Evolutionary conservation across 2,888 invertebrate genomes (phyloP).

Genomic region (Drosophila quinaria): DNA sequence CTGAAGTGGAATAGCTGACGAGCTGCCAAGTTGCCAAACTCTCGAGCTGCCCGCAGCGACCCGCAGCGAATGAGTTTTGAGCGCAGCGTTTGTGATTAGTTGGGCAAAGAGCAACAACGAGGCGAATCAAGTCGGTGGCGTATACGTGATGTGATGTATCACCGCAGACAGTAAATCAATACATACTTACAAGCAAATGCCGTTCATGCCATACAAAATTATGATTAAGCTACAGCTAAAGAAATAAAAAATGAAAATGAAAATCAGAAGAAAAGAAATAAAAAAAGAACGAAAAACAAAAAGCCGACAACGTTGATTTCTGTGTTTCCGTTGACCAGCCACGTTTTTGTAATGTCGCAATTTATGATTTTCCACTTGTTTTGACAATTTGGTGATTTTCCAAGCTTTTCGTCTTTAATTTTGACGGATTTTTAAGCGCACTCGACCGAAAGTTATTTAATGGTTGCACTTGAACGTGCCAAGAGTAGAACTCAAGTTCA

Average conservation of each 20-base stretch:
- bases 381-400: constrained; percentile 75
- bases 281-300: constrained; percentile 16
- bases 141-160: constrained; percentile 64
- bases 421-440: constrained; percentile 61
- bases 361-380: constrained; percentile 78
- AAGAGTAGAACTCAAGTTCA: constrained; percentile 24
- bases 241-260: constrained; percentile 12
- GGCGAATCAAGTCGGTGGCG: constrained; percentile 33
- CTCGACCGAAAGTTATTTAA: constrained; percentile 73
- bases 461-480: constrained; percentile 79
- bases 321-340: constrained; percentile 37
- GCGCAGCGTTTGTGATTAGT: constrained; percentile 34
- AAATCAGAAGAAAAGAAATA: background rate
- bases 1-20: constrained; percentile 58
- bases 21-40: constrained; percentile 12
- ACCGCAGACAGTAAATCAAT: constrained; percentile 61
- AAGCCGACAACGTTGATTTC: constrained; percentile 47
- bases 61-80: constrained; percentile 27
- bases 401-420: constrained; percentile 62
- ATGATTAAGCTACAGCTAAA: constrained; percentile 21
- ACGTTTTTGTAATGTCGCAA: constrained; percentile 61
- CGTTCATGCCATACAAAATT: constrained; percentile 39
- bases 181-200: constrained; percentile 52
- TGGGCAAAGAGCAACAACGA: constrained; percentile 18
- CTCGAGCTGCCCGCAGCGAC: constrained; percentile 18